Conservation (phyloP, 2,888 invertebrate genomes). For the Abrostola tripartita region DNA sequence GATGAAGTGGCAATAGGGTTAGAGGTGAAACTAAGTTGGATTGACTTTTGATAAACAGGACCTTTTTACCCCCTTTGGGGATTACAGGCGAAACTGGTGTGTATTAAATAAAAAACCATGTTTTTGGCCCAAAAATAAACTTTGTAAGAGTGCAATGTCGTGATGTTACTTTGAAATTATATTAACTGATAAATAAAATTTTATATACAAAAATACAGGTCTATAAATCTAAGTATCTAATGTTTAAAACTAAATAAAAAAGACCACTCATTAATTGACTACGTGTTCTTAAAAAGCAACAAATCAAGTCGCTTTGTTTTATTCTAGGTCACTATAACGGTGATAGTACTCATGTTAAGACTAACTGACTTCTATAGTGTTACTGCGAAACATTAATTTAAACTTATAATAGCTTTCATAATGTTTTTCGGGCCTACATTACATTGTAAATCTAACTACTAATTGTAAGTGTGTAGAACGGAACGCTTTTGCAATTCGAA, state of each 20-base stretch:
- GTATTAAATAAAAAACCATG: too few species aligned
- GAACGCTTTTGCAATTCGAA: slow-evolving; percentile 41
- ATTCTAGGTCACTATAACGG: slow-evolving; percentile 52
- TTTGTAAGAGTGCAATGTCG: too few species aligned
- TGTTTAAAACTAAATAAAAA: slow-evolving; percentile 32
- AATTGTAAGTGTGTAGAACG: slow-evolving; percentile 33
- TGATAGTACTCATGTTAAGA: slow-evolving; percentile 41
- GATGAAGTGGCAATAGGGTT: too few species aligned
- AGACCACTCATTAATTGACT: slow-evolving; percentile 38
- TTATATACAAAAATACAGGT: slow-evolving; percentile 10
- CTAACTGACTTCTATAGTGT: slow-evolving; percentile 42
- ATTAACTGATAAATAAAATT: slow-evolving; percentile 2
- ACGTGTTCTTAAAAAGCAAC: slow-evolving; percentile 26
- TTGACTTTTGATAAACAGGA: too few species aligned
- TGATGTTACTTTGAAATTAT: too few species aligned
- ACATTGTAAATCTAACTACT: slow-evolving; percentile 40
- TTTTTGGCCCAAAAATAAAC: too few species aligned
- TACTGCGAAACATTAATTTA: slow-evolving; percentile 41
- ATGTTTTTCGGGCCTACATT: slow-evolving; percentile 37
- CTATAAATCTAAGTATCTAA: slow-evolving; percentile 8
- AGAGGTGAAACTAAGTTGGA: too few species aligned
- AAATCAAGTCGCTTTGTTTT: slow-evolving; percentile 50
- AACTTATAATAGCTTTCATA: slow-evolving; percentile 43
- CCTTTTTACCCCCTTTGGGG: too few species aligned
- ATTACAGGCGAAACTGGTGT: too few species aligned